Evolutionary conservation across 2,113 vertebrate species (phyloP).

Genomic region (Lathamus discolor): DNA sequence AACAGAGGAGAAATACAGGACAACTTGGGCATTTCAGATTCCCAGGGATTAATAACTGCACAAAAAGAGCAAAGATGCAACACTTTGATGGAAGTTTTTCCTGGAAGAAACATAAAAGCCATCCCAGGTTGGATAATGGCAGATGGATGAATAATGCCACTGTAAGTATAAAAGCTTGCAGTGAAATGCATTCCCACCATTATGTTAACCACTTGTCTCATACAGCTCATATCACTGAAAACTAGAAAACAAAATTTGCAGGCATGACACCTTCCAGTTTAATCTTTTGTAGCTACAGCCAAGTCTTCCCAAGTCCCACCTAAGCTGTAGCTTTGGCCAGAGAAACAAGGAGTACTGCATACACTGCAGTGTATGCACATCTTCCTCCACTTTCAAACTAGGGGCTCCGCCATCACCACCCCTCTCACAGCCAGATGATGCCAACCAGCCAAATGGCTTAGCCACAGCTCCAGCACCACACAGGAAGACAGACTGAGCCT

Average conservation of each 20-base stretch:
- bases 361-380: not conserved
- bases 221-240: not conserved
- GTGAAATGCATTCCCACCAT: not conserved
- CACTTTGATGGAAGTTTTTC: not conserved
- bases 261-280: not conserved
- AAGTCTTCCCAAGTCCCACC: not conserved
- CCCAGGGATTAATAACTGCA: not conserved
- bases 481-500: not conserved
- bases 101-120: not conserved
- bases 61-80: not conserved
- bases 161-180: not conserved
- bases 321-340: not conserved
- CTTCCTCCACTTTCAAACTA: not conserved
- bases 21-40: not conserved
- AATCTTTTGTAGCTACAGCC: not conserved
- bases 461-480: not conserved
- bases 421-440: rapidly evolving
- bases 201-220: not conserved
- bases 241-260: not conserved
- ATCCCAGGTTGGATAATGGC: not conserved
- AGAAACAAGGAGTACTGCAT: not conserved
- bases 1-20: not conserved
- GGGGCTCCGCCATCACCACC: not conserved
- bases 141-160: not conserved
- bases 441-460: not conserved